These are phyloP conservation scores for Candidula unifasciata DNA, from an alignment of 2,888 invertebrate genomes.

Conservation along the genomic window DNA sequence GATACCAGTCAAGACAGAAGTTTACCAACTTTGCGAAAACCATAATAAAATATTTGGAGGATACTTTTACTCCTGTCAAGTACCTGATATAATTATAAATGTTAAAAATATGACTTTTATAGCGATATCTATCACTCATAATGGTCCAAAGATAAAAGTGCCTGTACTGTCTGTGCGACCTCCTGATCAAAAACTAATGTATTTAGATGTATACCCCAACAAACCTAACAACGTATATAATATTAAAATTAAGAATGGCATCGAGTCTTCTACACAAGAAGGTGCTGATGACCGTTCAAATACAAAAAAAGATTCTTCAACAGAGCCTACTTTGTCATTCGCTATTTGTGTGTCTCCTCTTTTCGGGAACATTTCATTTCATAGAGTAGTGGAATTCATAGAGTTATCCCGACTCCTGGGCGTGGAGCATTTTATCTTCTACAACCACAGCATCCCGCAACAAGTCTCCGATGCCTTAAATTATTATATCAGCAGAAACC, in stretches of 20 bases:
- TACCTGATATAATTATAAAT: constrained; percentile 54
- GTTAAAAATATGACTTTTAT: not conserved
- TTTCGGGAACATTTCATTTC: constrained; percentile 64
- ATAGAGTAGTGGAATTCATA: constrained; percentile 69
- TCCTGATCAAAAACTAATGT: constrained; percentile 6
- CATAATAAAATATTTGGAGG: constrained; percentile 70
- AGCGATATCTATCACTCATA: constrained; percentile 4
- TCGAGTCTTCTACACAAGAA: constrained; percentile 15
- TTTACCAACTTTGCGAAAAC: constrained; percentile 73
- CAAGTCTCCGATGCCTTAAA: constrained; percentile 60
- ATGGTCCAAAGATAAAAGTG: constrained; percentile 8
- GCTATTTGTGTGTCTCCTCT: constrained; percentile 73
- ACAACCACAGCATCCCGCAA: constrained; percentile 60
- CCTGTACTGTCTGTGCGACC: constrained; percentile 4
- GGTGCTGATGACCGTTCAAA: not conserved
- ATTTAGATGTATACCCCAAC: constrained; percentile 32
- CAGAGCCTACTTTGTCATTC: constrained; percentile 55
- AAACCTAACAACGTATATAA: not conserved
- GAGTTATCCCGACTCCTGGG: constrained; percentile 71
- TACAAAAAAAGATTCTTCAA: not conserved
- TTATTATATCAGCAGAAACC: constrained; percentile 60
- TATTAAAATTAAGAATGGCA: not conserved
- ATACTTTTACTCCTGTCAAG: constrained; percentile 66
- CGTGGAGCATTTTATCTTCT: constrained; percentile 72
- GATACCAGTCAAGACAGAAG: constrained; percentile 47